Conservation (phyloP, 2,113 vertebrate species). For the Prionailurus bengalensis region DNA sequence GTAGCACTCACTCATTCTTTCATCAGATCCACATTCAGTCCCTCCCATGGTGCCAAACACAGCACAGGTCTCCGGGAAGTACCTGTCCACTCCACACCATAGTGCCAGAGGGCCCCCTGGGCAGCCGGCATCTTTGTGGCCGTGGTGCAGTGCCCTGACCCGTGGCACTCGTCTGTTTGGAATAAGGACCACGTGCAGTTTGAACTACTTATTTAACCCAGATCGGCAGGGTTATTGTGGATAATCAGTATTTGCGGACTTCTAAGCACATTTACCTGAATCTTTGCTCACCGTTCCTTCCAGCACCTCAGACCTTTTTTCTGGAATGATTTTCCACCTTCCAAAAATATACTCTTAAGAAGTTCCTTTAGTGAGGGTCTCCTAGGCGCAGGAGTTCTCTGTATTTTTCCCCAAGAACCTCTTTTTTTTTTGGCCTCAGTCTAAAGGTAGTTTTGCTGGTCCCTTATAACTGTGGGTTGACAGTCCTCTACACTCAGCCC, state of each 20-base stretch:
- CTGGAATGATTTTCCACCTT: neutral
- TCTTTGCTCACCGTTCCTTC: neutral
- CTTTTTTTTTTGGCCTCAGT: neutral
- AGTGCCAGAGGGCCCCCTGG: neutral
- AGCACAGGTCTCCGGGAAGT: neutral
- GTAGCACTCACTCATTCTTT: neutral
- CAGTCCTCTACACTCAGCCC: neutral
- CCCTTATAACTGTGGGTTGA: neutral
- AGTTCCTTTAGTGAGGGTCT: neutral
- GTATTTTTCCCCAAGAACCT: neutral
- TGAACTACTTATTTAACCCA: neutral
- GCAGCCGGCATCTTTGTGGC: neutral
- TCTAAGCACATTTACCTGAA: neutral
- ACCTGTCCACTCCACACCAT: rapidly evolving
- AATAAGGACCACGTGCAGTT: neutral
- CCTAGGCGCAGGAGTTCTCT: neutral
- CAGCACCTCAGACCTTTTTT: neutral
- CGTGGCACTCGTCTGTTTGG: neutral
- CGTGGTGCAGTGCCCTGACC: neutral
- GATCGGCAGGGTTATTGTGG: neutral
- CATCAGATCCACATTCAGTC: neutral
- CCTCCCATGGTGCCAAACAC: neutral
- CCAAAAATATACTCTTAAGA: neutral
- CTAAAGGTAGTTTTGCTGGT: neutral
- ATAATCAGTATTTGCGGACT: neutral